A percentile compares a stretch with the other conserved stretches of the same genome.
phyloP scores from a whole-genome alignment of 2,113 vertebrate species.

The Caloenas nicobarica region DNA sequence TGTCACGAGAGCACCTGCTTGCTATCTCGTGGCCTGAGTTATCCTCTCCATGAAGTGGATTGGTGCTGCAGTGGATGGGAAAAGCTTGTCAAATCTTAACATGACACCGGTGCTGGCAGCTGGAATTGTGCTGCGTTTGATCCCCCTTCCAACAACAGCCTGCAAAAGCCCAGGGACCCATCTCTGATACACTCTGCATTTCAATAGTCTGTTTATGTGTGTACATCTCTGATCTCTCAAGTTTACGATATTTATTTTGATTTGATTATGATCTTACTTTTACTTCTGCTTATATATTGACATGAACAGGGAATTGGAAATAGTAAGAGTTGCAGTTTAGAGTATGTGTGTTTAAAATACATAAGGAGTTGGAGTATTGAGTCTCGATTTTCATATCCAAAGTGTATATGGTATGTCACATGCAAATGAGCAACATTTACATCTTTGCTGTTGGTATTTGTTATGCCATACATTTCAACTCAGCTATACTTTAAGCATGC shows the following conservation, averaged over 20 bases:
- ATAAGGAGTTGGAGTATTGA: not conserved
- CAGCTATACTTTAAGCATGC: not conserved
- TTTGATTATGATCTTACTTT: not conserved
- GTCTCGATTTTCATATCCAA: not conserved
- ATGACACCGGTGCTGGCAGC: not conserved
- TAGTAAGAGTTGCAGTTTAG: not conserved
- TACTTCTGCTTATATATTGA: not conserved
- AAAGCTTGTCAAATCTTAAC: not conserved
- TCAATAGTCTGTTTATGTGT: not conserved
- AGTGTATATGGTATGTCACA: not conserved
- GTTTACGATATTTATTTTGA: not conserved
- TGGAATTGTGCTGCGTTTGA: not conserved
- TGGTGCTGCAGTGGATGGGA: not conserved
- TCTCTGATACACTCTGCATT: not conserved
- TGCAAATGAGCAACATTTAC: not conserved
- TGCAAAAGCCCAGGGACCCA: not conserved
- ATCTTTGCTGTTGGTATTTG: not conserved
- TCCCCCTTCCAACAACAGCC: not conserved
- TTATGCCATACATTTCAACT: not conserved
- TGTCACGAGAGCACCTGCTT: not conserved
- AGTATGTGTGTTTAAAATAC: not conserved
- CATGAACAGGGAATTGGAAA: not conserved
- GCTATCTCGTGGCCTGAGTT: not conserved
- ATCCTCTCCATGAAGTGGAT: not conserved
- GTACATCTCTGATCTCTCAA: not conserved